Evolutionary conservation across 2,113 vertebrate species (phyloP).

Genomic region (Siphamia tubifer): DNA sequence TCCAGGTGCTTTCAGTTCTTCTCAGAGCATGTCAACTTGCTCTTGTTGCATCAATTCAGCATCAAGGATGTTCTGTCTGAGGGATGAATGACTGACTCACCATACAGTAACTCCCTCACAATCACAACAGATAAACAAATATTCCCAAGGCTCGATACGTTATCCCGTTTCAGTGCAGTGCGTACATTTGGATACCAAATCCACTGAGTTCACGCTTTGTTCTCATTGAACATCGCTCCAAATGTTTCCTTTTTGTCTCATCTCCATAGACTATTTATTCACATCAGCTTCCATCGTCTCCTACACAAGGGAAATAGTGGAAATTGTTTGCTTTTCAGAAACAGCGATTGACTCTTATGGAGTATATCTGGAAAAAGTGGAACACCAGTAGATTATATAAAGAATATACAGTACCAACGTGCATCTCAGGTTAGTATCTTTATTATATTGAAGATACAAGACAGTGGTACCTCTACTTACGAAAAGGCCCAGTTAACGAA

Average conservation of each 20-base stretch:
- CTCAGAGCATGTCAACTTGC: slow-evolving; percentile 15
- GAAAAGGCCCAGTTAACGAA: too few relatives aligned
- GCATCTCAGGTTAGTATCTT: too few relatives aligned
- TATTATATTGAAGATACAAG: too few relatives aligned
- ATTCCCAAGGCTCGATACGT: neutral
- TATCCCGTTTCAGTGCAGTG: neutral
- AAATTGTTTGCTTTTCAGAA: slow-evolving; percentile 4
- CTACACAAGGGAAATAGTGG: neutral
- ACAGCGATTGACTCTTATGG: neutral
- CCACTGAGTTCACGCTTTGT: neutral
- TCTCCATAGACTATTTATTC: neutral
- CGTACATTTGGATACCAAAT: neutral
- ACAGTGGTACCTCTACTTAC: too few relatives aligned
- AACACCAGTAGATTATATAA: too few relatives aligned
- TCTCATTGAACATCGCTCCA: neutral
- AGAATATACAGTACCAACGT: too few relatives aligned
- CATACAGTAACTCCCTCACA: neutral
- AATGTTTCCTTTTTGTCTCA: neutral
- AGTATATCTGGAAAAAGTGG: too few relatives aligned
- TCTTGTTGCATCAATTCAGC: slow-evolving; percentile 46
- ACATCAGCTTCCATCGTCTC: neutral
- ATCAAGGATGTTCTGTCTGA: slow-evolving; percentile 8
- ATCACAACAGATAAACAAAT: slow-evolving; percentile 13
- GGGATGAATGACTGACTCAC: neutral
- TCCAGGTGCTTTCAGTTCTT: slow-evolving; percentile 35